Evolutionary conservation across 2,797 vertebrate genomes (phyloP).

Genomic region (Bovichtus diacanthus): DNA sequence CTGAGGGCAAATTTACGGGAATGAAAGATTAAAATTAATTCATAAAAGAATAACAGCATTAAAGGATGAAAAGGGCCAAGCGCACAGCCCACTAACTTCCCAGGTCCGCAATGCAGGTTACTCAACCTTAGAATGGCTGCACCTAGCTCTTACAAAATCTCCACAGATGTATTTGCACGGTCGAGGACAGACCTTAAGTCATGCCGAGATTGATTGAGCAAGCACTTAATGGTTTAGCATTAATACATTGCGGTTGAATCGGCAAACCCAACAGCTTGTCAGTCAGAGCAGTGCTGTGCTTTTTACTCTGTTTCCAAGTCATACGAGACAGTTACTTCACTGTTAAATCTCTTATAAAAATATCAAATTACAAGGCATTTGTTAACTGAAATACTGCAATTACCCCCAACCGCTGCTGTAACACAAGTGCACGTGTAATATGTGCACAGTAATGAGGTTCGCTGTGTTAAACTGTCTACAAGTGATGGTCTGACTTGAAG

Average conservation of each 20-base stretch:
- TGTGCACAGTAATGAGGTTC: constrained; percentile 9
- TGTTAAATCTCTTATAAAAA: constrained; percentile 54
- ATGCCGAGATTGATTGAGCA: constrained; percentile 61
- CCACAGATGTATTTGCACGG: constrained; percentile 49
- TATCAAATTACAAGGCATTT: constrained; percentile 57
- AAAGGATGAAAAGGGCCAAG: constrained; percentile 47
- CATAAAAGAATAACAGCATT: constrained; percentile 17
- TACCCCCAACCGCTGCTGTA: constrained; percentile 26
- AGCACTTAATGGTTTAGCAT: constrained; percentile 78
- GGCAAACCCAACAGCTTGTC: constrained; percentile 23
- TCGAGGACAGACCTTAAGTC: constrained; percentile 57
- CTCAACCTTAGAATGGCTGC: constrained; percentile 62
- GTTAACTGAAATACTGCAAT: constrained; percentile 52
- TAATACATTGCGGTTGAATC: constrained; percentile 42
- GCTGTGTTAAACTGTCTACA: constrained; percentile 22
- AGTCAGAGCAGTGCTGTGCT: constrained; percentile 25
- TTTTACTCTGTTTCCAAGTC: constrained; percentile 57
- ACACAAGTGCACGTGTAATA: constrained; percentile 28
- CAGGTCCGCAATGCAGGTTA: constrained; percentile 38
- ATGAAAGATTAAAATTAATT: constrained; percentile 39
- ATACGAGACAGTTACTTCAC: constrained; percentile 16
- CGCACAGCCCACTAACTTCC: constrained; percentile 32
- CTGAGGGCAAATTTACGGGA: background rate
- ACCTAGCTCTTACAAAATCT: constrained; percentile 67
- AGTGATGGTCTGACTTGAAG: constrained; percentile 27